phyloP scores from a whole-genome alignment of 2,113 vertebrate species.

The Typhlomys cinereus region DNA sequence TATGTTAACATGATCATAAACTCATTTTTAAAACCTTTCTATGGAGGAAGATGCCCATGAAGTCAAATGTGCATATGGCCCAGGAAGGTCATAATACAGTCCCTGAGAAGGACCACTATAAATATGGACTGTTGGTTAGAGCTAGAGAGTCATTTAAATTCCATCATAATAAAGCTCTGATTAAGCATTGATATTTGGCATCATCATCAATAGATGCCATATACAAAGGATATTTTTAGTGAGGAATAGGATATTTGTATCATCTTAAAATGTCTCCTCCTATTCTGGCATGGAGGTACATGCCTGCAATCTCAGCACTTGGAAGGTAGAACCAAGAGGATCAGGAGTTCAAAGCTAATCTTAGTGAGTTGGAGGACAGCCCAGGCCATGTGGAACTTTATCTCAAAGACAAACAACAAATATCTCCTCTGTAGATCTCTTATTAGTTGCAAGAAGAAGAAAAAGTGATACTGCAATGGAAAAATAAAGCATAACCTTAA shows the following conservation, averaged over 20 bases:
- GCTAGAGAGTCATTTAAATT: background rate
- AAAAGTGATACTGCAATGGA: background rate
- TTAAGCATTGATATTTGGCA: constrained; percentile 8
- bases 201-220: constrained; percentile 1
- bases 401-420: background rate
- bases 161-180: background rate
- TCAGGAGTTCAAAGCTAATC: no score
- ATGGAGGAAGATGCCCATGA: background rate
- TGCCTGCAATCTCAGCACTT: background rate
- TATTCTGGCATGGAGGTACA: background rate
- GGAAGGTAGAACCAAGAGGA: background rate
- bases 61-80: background rate
- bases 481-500: background rate
- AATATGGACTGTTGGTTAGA: background rate
- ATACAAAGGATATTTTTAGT: background rate
- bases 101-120: background rate
- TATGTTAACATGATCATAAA: background rate
- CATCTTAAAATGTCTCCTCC: background rate
- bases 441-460: constrained; percentile 1
- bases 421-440: background rate
- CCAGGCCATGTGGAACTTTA: no score
- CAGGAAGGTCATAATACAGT: background rate
- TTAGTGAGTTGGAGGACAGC: background rate
- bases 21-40: background rate
- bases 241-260: constrained; percentile 16